These are phyloP conservation scores for Caenorhabditis sinica DNA, from an alignment of 2,888 invertebrate genomes.

Conservation along the genomic window DNA sequence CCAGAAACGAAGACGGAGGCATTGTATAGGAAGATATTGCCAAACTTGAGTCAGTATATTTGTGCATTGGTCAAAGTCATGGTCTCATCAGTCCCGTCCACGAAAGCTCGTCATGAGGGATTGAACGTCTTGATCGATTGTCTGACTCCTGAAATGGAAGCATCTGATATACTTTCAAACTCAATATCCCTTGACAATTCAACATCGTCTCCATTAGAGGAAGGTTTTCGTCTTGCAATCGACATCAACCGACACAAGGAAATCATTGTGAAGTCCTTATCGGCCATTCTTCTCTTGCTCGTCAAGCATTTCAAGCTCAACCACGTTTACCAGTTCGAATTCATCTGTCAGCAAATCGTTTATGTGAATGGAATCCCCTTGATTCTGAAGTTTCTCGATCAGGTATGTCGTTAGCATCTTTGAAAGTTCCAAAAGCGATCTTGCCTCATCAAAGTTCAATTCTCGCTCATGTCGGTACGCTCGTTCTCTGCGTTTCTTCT, in stretches of 20 bases:
- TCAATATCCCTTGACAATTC: conserved; percentile 81
- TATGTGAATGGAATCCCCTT: conserved; percentile 99
- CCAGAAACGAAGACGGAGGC: conserved; percentile 76
- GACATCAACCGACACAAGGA: conserved; percentile 97
- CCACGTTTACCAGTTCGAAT: conserved; percentile 99
- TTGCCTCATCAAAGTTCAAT: conserved; percentile 56
- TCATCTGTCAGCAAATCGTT: conserved; percentile 95
- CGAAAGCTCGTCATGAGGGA: conserved; percentile 91
- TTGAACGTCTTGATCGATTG: conserved; percentile 99
- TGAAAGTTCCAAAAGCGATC: conserved; percentile 53
- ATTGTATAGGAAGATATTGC: conserved; percentile 89
- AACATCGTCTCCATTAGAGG: conserved; percentile 77
- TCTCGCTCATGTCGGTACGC: conserved; percentile 22
- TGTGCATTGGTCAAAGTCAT: conserved; percentile 91
- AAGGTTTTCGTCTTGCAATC: conserved; percentile 88
- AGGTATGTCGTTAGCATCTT: conserved; percentile 84
- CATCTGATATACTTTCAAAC: conserved; percentile 82
- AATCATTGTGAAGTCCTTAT: conserved; percentile 97
- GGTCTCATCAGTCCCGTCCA: conserved; percentile 95
- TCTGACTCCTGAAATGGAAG: conserved; percentile 87
- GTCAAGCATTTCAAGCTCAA: conserved; percentile 98
- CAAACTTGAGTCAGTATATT: conserved; percentile 97
- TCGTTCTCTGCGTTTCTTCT: conserved; percentile 37
- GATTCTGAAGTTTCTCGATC: conserved; percentile 98
- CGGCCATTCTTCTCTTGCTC: conserved; percentile 92